Percentiles rank a stretch among this genome's conserved stretches.
Conservation (phyloP, 2,888 invertebrate genomes). For the Hirtodrosophila histrioides region DNA sequence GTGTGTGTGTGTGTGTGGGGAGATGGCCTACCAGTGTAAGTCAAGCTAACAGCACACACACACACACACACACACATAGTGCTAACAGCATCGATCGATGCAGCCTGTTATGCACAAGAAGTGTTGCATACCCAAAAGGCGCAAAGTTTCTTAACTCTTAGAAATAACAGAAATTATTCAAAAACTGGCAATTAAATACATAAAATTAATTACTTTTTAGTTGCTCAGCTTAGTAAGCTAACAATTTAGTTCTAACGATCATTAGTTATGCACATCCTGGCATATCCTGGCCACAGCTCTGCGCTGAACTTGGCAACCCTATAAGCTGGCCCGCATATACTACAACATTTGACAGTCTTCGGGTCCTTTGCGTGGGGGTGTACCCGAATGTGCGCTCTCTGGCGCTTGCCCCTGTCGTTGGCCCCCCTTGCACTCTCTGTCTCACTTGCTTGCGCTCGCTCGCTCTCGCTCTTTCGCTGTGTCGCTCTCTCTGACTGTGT, state of each 20-base stretch:
- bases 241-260: too few relatives aligned
- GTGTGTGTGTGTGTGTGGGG: not conserved
- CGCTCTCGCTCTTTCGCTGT: slow-evolving; percentile 12
- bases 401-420: slow-evolving; percentile 9
- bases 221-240: too few relatives aligned
- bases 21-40: not conserved
- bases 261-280: too few relatives aligned
- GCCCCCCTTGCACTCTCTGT: slow-evolving; percentile 5
- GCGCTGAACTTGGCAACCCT: slow-evolving; percentile 37
- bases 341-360: slow-evolving; percentile 44
- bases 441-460: slow-evolving; percentile 4
- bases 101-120: slow-evolving; percentile 12
- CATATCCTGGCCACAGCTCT: too few relatives aligned
- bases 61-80: slow-evolving; percentile 1
- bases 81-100: slow-evolving; percentile 82
- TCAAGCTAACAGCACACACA: slow-evolving; percentile 35
- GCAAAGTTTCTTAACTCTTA: not conserved
- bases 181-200: too few relatives aligned
- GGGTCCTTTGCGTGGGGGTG: slow-evolving; percentile 42
- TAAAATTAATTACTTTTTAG: too few relatives aligned
- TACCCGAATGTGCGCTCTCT: slow-evolving; percentile 30
- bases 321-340: slow-evolving; percentile 44
- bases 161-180: not conserved
- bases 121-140: slow-evolving; percentile 38
- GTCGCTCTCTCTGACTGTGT: slow-evolving; percentile 18